phyloP scores from a whole-genome alignment of 2,113 vertebrate genomes.

The Telmatochromis sp. region DNA sequence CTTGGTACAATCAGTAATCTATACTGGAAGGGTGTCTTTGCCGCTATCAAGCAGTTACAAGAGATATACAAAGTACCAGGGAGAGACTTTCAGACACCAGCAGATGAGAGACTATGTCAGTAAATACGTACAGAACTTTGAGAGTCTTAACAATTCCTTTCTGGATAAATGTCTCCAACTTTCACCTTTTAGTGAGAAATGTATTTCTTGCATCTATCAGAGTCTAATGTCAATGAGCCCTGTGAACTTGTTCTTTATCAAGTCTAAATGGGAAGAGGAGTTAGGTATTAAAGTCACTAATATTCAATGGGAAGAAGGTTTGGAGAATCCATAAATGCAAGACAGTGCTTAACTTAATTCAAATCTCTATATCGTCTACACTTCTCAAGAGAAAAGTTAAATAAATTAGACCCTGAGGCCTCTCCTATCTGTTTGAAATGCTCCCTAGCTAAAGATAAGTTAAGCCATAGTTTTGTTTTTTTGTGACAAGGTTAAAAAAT shows the following conservation, averaged over 20 bases:
- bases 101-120: not conserved
- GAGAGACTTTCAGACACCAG: not conserved
- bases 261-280: not conserved
- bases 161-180: not conserved
- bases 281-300: not conserved
- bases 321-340: not conserved
- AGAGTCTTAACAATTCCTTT: not conserved
- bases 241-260: not conserved
- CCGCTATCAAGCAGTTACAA: not conserved
- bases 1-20: not conserved
- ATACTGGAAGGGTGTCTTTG: not conserved
- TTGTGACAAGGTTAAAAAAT: not conserved
- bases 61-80: not conserved
- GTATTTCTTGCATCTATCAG: not conserved
- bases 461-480: not conserved
- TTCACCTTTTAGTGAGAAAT: not conserved
- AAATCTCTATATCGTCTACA: not conserved
- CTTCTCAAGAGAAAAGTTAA: not conserved
- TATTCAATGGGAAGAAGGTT: not conserved
- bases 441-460: not conserved
- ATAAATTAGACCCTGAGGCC: not conserved
- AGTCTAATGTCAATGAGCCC: not conserved
- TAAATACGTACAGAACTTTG: not conserved
- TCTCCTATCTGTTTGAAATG: not conserved
- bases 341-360: not conserved